These are phyloP conservation scores for Alces alces DNA, from an alignment of 2,113 vertebrate species.

Conservation along the genomic window DNA sequence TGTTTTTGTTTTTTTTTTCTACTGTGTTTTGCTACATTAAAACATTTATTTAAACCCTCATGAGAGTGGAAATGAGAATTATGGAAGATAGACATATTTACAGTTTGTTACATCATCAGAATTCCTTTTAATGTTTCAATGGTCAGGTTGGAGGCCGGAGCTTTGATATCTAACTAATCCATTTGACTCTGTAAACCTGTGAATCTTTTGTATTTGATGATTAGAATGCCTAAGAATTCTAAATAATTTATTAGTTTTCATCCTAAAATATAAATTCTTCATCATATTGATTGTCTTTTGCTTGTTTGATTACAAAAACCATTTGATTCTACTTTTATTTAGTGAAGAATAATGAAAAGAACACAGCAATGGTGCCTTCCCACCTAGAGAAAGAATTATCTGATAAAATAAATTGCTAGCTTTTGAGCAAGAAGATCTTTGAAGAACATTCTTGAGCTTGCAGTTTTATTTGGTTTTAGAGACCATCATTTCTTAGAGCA, in stretches of 20 bases:
- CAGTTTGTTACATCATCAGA: not conserved
- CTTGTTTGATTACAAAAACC: not conserved
- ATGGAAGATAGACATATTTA: constrained; percentile 3
- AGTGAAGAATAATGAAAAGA: not conserved
- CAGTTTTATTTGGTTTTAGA: not conserved
- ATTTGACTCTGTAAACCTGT: not conserved
- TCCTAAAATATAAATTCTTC: not conserved
- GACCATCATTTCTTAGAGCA: not conserved
- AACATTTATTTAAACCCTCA: not conserved
- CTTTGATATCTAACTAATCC: constrained; percentile 57
- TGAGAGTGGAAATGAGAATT: not conserved
- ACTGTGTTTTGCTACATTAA: not conserved
- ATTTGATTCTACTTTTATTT: not conserved
- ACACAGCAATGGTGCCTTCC: not conserved
- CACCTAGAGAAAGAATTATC: not conserved
- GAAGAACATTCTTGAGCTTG: not conserved
- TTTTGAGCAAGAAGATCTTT: not conserved
- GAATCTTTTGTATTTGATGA: not conserved
- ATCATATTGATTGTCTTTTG: not conserved
- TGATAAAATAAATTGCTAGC: not conserved
- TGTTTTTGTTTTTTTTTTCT: not conserved
- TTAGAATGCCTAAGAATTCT: not conserved
- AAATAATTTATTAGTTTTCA: not conserved
- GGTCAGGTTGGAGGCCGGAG: not conserved
- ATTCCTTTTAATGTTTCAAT: constrained; percentile 26